phyloP scores from a whole-genome alignment of 2,888 invertebrate genomes.

The Cacoxenus indagator region DNA sequence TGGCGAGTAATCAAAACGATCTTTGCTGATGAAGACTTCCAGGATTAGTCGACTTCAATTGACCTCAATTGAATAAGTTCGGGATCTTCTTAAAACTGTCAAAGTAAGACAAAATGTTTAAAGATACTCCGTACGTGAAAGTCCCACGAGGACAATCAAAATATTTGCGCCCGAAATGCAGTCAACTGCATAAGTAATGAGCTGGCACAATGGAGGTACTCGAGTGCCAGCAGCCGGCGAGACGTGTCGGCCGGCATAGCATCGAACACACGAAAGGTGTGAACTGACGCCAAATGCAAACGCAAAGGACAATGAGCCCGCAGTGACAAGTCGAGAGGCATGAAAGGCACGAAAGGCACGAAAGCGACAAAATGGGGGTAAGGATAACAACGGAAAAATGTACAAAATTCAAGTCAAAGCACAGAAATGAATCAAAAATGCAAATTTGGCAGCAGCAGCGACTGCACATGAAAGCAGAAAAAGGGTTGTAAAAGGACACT shows the following conservation, averaged over 20 bases:
- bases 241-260: not conserved
- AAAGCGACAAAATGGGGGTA: not conserved
- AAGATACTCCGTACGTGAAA: not conserved
- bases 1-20: not conserved
- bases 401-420: not conserved
- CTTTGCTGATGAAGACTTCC: not conserved
- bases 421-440: conserved; percentile 1
- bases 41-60: not conserved
- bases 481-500: conserved; percentile 6
- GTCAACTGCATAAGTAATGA: not conserved
- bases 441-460: not conserved
- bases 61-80: conserved; percentile 1
- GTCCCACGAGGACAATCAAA: not conserved
- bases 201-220: conserved; percentile 1
- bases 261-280: not conserved
- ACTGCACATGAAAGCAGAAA: too few species aligned
- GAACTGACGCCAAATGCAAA: conserved; percentile 7
- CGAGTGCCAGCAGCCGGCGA: not conserved
- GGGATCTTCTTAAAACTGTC: not conserved
- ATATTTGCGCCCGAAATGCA: conserved; percentile 6
- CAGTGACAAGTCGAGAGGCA: conserved; percentile 4
- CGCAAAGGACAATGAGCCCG: conserved; percentile 17
- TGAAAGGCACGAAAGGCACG: not conserved
- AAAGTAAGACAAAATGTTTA: not conserved
- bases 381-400: not conserved